Base-by-base conservation (phyloP, 2,888 invertebrate genomes). In the Laspeyria flexula region DNA sequence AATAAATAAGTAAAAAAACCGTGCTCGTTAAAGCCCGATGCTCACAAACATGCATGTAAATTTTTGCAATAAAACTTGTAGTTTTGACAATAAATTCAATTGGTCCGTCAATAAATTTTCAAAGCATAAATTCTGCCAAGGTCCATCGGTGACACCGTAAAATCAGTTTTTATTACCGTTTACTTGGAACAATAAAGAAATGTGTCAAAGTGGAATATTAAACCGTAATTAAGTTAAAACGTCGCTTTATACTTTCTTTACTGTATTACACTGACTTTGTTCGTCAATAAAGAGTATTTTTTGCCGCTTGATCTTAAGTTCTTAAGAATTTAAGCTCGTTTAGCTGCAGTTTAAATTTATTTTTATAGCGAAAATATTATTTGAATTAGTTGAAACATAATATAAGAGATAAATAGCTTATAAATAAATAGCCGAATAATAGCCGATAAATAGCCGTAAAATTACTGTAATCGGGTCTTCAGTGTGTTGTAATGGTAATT, bases 41-140 rank as follows among this genome's bases (percentile, higher is more conserved):
- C 56, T 59, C 63, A 48, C 58, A 57, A 73, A 66, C 58, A 70
- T 43, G 58, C 70, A 72, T 73, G 71, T 76, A 71, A 76, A 77
- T 70, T 69, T 68, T 70, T 73, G 73, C 70, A 70, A 77, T 84
- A 86, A 86, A 86, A 78, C 74, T 78, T 76, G 81, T 77, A 83
- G 81, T 83, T 83, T 83, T 79, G 75, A 74, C 81, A 64, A 85
- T 89, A 89, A 89, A 89, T 87, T 85, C 79, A 80, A 83, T 80
- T 77, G 79, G 71, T 53, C 66, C 73, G 75, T 68, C 85, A 70
- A 87, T 89, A 89, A 88, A 89, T 87, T 85, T 79, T 65, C 67
- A 74, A 83, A 78, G 71, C 78, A 83, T 84, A 81, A 81, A 85
- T 83, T 79, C 76, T 60, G 77, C 77, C 73, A 77, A 77, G 79